Conservation (phyloP, 2,888 invertebrate genomes). For the Stenolophus ochropezus region DNA sequence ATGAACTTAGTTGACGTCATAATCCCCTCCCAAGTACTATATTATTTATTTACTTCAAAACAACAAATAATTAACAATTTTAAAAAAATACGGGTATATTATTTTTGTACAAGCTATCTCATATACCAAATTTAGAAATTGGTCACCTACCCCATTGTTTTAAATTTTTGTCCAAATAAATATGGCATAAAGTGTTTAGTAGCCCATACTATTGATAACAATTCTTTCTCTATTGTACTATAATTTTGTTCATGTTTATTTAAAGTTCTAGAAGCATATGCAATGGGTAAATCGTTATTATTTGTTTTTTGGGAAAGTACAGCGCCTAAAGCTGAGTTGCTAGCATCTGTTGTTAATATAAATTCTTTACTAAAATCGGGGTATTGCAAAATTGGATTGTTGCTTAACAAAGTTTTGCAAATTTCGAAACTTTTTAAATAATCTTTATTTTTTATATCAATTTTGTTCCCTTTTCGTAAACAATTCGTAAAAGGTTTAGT, state of each 20-base stretch:
- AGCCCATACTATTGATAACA: background rate
- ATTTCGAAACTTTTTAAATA: background rate
- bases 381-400: background rate
- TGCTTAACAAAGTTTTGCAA: background rate
- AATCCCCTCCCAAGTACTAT: too few species aligned
- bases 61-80: too few species aligned
- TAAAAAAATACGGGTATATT: too few species aligned
- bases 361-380: too few species aligned
- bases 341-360: background rate
- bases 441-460: background rate
- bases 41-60: too few species aligned
- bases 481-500: constrained; percentile 61
- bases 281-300: background rate
- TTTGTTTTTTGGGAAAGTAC: background rate
- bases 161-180: background rate
- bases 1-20: too few species aligned
- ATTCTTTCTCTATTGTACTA: background rate
- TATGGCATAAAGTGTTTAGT: background rate
- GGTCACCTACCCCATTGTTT: too few species aligned
- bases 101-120: too few species aligned
- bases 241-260: constrained; percentile 63
- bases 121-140: too few species aligned
- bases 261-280: constrained; percentile 66
- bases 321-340: background rate
- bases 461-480: constrained; percentile 61